Conservation (phyloP, 2,888 invertebrate species). For the Baronia brevicornis region DNA sequence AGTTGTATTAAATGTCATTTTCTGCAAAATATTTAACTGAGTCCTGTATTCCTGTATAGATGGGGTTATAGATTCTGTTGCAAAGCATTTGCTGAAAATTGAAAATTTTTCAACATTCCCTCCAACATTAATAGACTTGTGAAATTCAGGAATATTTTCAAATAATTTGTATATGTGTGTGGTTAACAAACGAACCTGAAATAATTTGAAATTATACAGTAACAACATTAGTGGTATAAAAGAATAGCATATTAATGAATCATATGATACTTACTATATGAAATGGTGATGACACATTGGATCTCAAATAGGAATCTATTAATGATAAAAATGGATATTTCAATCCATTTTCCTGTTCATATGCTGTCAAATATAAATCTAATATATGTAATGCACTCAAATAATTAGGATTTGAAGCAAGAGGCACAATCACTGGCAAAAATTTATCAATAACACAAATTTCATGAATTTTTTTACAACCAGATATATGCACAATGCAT, state of each 20-base stretch:
- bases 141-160: slow-evolving; percentile 69
- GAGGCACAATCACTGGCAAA: slow-evolving; percentile 57
- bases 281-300: slow-evolving; percentile 80
- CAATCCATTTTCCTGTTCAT: slow-evolving; percentile 61
- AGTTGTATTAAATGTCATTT: slow-evolving; percentile 79
- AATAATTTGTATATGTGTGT: slow-evolving; percentile 84
- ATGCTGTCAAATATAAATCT: slow-evolving; percentile 71
- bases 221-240: no score
- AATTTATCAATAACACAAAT: slow-evolving; percentile 59
- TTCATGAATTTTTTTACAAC: slow-evolving; percentile 57
- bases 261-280: slow-evolving; percentile 72
- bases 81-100: slow-evolving; percentile 80
- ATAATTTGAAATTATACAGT: neutral
- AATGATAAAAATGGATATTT: slow-evolving; percentile 54
- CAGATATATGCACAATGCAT: slow-evolving; percentile 73
- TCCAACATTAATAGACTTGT: slow-evolving; percentile 43
- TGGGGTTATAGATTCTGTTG: slow-evolving; percentile 81
- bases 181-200: slow-evolving; percentile 80
- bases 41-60: slow-evolving; percentile 88
- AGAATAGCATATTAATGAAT: slow-evolving; percentile 2
- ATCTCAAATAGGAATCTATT: slow-evolving; percentile 70
- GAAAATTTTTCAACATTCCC: slow-evolving; percentile 60
- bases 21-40: slow-evolving; percentile 83
- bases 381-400: slow-evolving; percentile 67
- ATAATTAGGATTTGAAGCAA: slow-evolving; percentile 58